phyloP scores from a whole-genome alignment of 2,113 vertebrate species.

The Labrus mixtus region DNA sequence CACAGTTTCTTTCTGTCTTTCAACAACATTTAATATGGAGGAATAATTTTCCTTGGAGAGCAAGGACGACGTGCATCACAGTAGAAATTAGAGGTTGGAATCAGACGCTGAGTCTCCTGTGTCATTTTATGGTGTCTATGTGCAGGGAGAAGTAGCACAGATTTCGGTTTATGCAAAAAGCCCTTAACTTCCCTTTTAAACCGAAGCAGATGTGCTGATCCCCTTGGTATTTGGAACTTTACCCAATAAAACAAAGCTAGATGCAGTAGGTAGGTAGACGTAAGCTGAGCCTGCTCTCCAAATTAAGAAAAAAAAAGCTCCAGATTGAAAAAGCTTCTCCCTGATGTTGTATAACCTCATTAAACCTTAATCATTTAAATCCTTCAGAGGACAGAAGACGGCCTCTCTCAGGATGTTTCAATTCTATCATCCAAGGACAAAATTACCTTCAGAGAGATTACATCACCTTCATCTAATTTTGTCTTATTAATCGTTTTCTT shows the following conservation, averaged over 20 bases:
- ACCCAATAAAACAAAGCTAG: conserved; percentile 45
- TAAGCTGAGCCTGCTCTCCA: background rate
- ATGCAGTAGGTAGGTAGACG: conserved; percentile 33
- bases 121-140: conserved; percentile 46
- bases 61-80: background rate
- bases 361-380: background rate
- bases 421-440: conserved; percentile 21
- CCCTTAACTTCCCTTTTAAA: conserved; percentile 67
- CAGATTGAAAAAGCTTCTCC: background rate
- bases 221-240: conserved; percentile 43
- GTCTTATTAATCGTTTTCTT: conserved; percentile 9
- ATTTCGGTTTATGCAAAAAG: conserved; percentile 59
- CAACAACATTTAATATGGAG: background rate
- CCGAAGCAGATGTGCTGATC: conserved; percentile 76
- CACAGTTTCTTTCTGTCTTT: background rate
- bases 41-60: background rate
- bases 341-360: background rate
- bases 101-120: conserved; percentile 48
- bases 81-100: background rate
- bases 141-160: conserved; percentile 53
- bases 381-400: background rate
- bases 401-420: conserved; percentile 1
- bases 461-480: conserved; percentile 12
- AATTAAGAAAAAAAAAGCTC: conserved; percentile 9
- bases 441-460: conserved; percentile 22